A percentile compares a stretch with the other conserved stretches of the same genome.
phyloP scores from a whole-genome alignment of 1,140 invertebrate genomes.

The Drosophila athabasca region DNA sequence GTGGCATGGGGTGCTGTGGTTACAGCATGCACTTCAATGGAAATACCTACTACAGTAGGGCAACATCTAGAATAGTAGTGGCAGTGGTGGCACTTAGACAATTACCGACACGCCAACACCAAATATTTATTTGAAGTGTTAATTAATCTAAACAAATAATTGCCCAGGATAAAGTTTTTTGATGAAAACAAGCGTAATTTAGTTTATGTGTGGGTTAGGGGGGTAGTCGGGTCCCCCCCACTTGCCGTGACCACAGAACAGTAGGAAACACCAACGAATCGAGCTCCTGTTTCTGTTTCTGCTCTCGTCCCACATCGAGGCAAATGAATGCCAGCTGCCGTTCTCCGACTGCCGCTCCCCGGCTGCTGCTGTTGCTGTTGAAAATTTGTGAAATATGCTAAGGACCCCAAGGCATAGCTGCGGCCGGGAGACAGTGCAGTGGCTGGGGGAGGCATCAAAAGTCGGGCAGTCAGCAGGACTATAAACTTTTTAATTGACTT shows the following conservation, averaged over 20 bases:
- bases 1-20: conserved; percentile 5
- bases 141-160: conserved; percentile 82
- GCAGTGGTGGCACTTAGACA: conserved; percentile 45
- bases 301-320: conserved; percentile 6
- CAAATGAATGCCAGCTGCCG: conserved; percentile 52
- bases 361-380: conserved; percentile 33
- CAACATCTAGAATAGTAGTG: not conserved
- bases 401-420: conserved; percentile 31
- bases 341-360: not conserved
- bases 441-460: conserved; percentile 54
- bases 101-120: conserved; percentile 63
- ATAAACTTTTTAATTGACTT: conserved; percentile 82
- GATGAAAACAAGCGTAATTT: conserved; percentile 81
- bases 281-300: conserved; percentile 17
- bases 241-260: conserved; percentile 49
- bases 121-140: conserved; percentile 82
- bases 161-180: conserved; percentile 75
- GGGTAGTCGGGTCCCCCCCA: conserved; percentile 2
- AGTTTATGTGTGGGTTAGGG: conserved; percentile 57
- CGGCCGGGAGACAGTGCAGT: conserved; percentile 26
- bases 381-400: conserved; percentile 74
- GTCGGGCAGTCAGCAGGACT: conserved; percentile 79
- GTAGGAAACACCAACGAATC: conserved; percentile 45
- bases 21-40: conserved; percentile 15
- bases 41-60: conserved; percentile 11